A percentile compares a stretch with the other conserved stretches of the same genome.
Evolutionary conservation across 1,140 invertebrate species (phyloP).

Genomic region (Meteorus sp.): DNA sequence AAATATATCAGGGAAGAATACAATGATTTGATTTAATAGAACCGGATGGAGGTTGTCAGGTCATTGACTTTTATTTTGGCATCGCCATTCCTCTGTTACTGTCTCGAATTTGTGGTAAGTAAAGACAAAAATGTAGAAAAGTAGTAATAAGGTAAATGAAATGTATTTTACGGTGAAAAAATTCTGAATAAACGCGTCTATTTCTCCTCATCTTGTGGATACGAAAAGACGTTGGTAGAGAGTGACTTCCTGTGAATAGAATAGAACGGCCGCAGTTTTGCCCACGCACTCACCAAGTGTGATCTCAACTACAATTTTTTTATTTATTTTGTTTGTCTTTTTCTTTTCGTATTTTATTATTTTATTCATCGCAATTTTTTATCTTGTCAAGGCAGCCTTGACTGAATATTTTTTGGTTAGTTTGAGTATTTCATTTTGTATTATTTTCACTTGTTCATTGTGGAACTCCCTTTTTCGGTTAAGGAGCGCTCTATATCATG

Average conservation of each 20-base stretch:
- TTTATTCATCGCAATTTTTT: not conserved
- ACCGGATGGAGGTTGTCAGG: conserved; percentile 23
- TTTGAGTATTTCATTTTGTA: no score
- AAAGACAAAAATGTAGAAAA: no score
- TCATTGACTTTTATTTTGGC: conserved; percentile 26
- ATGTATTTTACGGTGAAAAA: no score
- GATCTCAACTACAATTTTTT: conserved; percentile 2
- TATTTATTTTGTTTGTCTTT: no score
- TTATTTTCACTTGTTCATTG: not conserved
- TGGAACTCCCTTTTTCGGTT: not conserved
- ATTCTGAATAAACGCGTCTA: no score
- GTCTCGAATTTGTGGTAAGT: conserved; percentile 8
- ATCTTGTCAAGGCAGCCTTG: no score
- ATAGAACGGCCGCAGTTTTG: not conserved
- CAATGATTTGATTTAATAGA: conserved; percentile 25
- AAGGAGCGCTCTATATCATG: no score
- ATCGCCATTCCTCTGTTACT: not conserved
- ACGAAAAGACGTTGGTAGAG: no score
- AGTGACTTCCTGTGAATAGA: conserved; percentile 12
- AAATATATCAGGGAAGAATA: no score
- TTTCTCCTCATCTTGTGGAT: no score
- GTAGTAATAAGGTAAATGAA: no score
- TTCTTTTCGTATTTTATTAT: not conserved
- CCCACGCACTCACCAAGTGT: not conserved
- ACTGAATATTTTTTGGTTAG: no score